phyloP scores from a whole-genome alignment of 1,140 invertebrate genomes.

The Penaeus chinensis region DNA sequence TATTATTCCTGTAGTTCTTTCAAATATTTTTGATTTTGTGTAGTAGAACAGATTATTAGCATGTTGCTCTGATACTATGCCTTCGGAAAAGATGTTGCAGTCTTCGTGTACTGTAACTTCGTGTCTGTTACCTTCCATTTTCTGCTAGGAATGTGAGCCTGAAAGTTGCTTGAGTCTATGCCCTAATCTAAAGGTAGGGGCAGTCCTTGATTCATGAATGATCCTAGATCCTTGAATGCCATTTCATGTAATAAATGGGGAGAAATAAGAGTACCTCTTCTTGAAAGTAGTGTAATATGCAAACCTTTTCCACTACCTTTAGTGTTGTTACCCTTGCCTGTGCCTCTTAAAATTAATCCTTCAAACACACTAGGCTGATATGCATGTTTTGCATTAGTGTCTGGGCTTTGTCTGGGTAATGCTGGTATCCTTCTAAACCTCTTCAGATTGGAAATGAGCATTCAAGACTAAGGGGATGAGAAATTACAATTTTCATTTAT shows the following conservation, averaged over 20 bases:
- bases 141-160: background rate
- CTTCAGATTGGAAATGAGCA: too few relatives aligned
- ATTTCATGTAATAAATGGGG: too few relatives aligned
- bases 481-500: too few relatives aligned
- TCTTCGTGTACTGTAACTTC: background rate
- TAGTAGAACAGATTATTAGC: background rate
- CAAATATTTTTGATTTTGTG: too few relatives aligned
- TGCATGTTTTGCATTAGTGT: conserved; percentile 45
- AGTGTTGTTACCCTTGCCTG: conserved; percentile 46
- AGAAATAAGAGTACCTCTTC: background rate
- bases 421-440: too few relatives aligned
- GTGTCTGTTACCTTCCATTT: background rate
- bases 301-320: conserved; percentile 14
- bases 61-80: background rate
- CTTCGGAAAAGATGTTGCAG: too few relatives aligned
- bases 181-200: conserved; percentile 27
- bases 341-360: conserved; percentile 18
- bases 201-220: background rate
- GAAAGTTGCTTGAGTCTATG: conserved; percentile 54
- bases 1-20: too few relatives aligned
- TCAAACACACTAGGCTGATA: conserved; percentile 33
- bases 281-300: conserved; percentile 15
- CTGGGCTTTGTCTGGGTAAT: background rate
- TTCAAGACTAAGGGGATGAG: too few relatives aligned
- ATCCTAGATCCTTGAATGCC: too few relatives aligned